Base-by-base conservation (phyloP, 2,888 invertebrate species). In the Acheta domesticus region DNA sequence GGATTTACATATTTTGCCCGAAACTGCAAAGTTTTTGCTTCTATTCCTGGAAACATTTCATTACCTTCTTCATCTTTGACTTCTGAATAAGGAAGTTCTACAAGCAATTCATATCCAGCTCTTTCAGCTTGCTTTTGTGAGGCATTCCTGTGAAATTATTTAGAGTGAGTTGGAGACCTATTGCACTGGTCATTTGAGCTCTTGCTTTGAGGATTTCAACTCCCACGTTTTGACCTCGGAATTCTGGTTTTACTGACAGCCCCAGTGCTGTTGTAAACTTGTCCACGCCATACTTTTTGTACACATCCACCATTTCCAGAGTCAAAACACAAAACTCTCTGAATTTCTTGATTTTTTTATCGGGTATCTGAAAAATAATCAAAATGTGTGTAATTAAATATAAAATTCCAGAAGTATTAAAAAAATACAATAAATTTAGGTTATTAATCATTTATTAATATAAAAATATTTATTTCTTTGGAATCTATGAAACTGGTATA, bases 261-360 rank as follows among this genome's bases (percentile, higher is more conserved):
- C 89, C 89, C 79, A 87, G 87, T 0, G 89, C 89, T 0, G 86
- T 87, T 80, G 89, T 83, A n/a, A 81, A 89, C 79, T 85, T 84
- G 74, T 88, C 87, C 11, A 89, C 88, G 0, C 84, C 84, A 82
- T 86, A 89, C 12, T 83, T 83, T 12, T 85, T 80, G 84, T 87
- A 89, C 74, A 87, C 83, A 82, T 89, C 88, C 0, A 89, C 89
- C 62, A 49, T 49, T n/a, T 79, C 19, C 20, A 48, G 78, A 21
- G 36, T 48, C 14, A 62, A 19, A 8, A 62, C n/a, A 62, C 62
- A 62, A 16, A 3, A 62, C 62, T 16, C 62, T 62, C n/a, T 62
- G 62, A 62, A 62, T 12, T 62, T 62, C 62, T 62, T 62, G 62
- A 62, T 62, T 62, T 62, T 62, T 62, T 62, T n/a, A 62, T 62